Base-by-base conservation (phyloP, 2,888 invertebrate species). In the Lacanobia oleracea region DNA sequence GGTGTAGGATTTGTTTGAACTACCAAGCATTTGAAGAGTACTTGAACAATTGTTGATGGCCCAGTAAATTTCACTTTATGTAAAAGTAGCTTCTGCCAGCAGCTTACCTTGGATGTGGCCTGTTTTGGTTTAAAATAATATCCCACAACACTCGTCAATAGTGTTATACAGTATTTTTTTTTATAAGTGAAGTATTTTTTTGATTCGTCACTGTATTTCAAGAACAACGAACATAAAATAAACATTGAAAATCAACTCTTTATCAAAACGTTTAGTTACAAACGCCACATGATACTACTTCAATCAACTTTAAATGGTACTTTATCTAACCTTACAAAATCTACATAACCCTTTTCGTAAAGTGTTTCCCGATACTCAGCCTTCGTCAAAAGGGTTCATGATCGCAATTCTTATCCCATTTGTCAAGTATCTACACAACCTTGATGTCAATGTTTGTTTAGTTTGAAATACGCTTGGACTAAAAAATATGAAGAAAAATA, bases 381-480 rank as follows among this genome's bases (percentile, higher is more conserved):
- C 67, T 67, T 57, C 23, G 21, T 67, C 57, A 37, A 48, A 73
- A 59, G 37, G 73, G 51, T 76, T 57, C 57, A 45, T 51, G 67
- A 27, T 37, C 57, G 50, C 50, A 67, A 59, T 67, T 57, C 23
- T 76, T 76, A 73, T 51, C 43, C 50, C 37, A 67, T 76, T 57
- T 76, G 37, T 67, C 76, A 59, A 73, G 76, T 59, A 56, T 3
- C 21, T 21, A 57, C 21, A n/a, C 14, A 10, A 37, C 43, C 50
- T 76, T 67, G 67, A 10, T 37, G 37, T 51, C 16, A 16, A 50
- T 57, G 18, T 57, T 43, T 45, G 33, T 76, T 57, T 43, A 12
- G 67, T 43, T 9, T n/a, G 21, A 56, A 43, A 27, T 12, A 12
- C 2, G 14, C 18, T 18, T n/a, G n/a, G n/a, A n/a, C n/a, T n/a